Percentiles rank a stretch among this genome's conserved stretches.
These are phyloP conservation scores for Engystomops pustulosus DNA, from an alignment of 2,113 vertebrate species.

Conservation along the genomic window DNA sequence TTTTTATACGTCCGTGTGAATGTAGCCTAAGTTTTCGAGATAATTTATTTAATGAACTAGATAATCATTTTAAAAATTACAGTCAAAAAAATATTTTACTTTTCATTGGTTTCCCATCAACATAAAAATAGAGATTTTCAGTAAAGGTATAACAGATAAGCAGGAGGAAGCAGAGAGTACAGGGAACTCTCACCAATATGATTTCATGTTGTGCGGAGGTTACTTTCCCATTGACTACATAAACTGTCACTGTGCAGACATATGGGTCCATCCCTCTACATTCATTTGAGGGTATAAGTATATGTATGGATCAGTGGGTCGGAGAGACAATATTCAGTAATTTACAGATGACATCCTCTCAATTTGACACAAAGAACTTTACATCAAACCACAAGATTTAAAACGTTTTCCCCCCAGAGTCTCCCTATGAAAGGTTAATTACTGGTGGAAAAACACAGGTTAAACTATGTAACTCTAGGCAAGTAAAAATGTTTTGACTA, in stretches of 20 bases:
- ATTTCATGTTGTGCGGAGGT: conserved; percentile 65
- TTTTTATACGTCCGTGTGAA: no score
- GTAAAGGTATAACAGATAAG: neutral
- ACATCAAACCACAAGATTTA: conserved; percentile 61
- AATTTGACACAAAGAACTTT: conserved; percentile 65
- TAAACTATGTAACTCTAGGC: conserved; percentile 22
- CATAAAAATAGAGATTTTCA: neutral
- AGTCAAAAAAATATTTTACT: no score
- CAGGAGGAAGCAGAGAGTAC: neutral
- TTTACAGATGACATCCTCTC: conserved; percentile 66
- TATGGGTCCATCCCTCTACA: conserved; percentile 30
- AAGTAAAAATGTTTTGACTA: conserved; percentile 54
- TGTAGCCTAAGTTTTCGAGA: no score
- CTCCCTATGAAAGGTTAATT: conserved; percentile 60
- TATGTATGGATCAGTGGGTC: conserved; percentile 66
- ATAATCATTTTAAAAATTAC: no score
- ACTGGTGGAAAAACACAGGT: conserved; percentile 50
- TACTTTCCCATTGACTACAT: conserved; percentile 60
- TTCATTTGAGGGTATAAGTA: conserved; percentile 60
- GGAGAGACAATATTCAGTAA: conserved; percentile 63
- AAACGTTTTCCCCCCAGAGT: conserved; percentile 50
- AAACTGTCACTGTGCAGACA: conserved; percentile 60
- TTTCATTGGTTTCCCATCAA: no score
- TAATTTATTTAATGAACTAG: no score
- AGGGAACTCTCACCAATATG: conserved; percentile 52